A percentile compares a stretch with the other conserved stretches of the same genome.
These are phyloP conservation scores for Melangyna quadrimaculata DNA, from an alignment of 2,888 invertebrate species.

Conservation along the genomic window DNA sequence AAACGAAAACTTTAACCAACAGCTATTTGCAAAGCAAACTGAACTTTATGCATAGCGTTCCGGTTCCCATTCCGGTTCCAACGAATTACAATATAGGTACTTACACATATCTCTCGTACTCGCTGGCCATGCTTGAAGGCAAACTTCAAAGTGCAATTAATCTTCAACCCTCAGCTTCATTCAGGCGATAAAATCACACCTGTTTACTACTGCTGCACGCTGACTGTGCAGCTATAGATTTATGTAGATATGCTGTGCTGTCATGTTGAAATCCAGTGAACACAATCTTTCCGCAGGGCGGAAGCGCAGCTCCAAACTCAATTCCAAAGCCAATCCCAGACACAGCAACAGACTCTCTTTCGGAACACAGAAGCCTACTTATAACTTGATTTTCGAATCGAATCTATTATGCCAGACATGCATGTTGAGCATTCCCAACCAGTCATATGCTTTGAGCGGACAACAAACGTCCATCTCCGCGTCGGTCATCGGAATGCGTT, in stretches of 20 bases:
- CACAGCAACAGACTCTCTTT: conserved; percentile 1
- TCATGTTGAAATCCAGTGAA: conserved; percentile 27
- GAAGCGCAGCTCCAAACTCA: conserved; percentile 15
- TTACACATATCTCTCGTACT: neutral
- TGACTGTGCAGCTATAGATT: neutral
- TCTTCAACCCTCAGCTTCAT: conserved; percentile 54
- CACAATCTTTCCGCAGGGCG: conserved; percentile 11
- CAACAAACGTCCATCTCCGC: neutral
- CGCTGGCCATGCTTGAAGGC: conserved; percentile 23
- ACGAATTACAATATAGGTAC: no score
- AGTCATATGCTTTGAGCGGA: neutral
- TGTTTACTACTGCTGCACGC: conserved; percentile 15
- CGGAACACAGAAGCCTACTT: conserved; percentile 32
- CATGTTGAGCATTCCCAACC: conserved; percentile 6
- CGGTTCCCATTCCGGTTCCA: neutral
- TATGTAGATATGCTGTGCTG: neutral
- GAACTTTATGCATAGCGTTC: neutral
- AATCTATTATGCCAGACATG: conserved; percentile 45
- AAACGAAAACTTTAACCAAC: neutral
- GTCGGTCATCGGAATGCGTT: neutral
- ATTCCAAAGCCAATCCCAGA: no score
- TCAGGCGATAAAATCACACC: conserved; percentile 47
- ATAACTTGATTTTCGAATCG: conserved; percentile 30
- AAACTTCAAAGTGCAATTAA: conserved; percentile 52
- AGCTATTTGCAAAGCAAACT: neutral